Base-by-base conservation (phyloP, 2,888 invertebrate species). In the Drosophila fulvimacula region DNA sequence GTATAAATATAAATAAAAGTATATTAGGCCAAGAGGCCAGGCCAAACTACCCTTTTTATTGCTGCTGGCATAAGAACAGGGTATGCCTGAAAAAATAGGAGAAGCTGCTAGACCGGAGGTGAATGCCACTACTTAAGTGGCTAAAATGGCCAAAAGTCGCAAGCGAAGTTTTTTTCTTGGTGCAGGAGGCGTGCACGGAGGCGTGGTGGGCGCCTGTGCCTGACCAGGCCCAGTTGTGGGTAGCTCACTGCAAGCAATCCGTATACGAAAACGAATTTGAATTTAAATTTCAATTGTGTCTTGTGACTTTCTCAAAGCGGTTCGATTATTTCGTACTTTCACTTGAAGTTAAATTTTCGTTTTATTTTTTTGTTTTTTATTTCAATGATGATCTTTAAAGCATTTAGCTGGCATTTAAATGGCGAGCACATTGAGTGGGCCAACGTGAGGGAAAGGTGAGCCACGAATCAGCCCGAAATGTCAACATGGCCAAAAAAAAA, bases 111-210 rank as follows among this genome's bases (percentile, higher is more conserved):
- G 53, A 21, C 63, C 58, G 69, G 84, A 81, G 83, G 84, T 86
- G 82, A 88, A 88, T 86, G 83, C 73, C 87, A 78, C 83, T 76
- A 52, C 79, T 73, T 81, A 86, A 88, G 79, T 83, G 83, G 81
- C 87, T 57, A 30, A 65, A 83, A 81, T 83, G 79, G 62, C 82
- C 82, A 75, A 75, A 71, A 73, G 77, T 65, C 69, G 77, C 58
- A 52, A 57, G 65, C 53, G 19, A 3, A 46, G 44, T 58, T 59
- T 49, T 41, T 65, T 30, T 32, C 24, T 38, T 10, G 17, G 19
- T 13, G n/a, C 6, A 15, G 52, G 19, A 30, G 30, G 15, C 21
- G 17, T n/a, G 21, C 5, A 9, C 5, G 38, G 21, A 3, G 27
- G 27, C 39, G 34, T 17, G 30, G 39, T 3, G 32, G 17, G 13